Evolutionary conservation across 2,797 vertebrate species (phyloP), one percentile per base, ranked within the genome.

Genomic region (Sebastes matsubarae): DNA sequence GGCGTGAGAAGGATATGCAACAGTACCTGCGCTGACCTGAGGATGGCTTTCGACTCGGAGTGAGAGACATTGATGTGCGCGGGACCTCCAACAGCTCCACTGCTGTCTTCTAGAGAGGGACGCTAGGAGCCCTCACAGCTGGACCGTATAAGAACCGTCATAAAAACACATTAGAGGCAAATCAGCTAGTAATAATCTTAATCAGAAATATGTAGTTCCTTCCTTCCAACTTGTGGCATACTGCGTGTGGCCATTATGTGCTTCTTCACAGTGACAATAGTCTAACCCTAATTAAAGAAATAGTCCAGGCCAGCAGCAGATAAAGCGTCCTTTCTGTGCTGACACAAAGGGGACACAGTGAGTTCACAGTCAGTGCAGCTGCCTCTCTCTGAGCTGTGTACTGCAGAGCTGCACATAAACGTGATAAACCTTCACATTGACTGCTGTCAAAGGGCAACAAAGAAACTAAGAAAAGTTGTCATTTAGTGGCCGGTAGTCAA

Each of bases 1-100:
- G 1, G 16, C n/a, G 58, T 3, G 27, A 65, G 24, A 27, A 24
- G 25, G 57, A 68, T 46, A 46, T 14, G 22, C 18, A 5, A 61
- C 87, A 76, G 76, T 95, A 96, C 96, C 95, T 96, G 95, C 93
- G 94, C 79, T 95, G 94, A 91, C 89, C 92, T 83, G 93, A 91
- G 81, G 94, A 92, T 60, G 94, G 79, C 85, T 92, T 94, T 74
- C 94, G 89, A 72, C 89, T 92, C 38, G 91, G 92, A 50, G 95
- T 88, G 83, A 95, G 90, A 84, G 95, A 96, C 95, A 96, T 96
- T 57, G 84, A 85, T 79, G 79, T 73, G 72, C 70, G 29, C 30
- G 72, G 83, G 75, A 75, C 63, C 72, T 77, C 84, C 73, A 11
- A 75, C 77, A 68, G 80, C 69, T 85, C 87, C 82, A 25, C 76